phyloP scores from a whole-genome alignment of 2,888 invertebrate genomes.

The Lithophane semibrunnea region DNA sequence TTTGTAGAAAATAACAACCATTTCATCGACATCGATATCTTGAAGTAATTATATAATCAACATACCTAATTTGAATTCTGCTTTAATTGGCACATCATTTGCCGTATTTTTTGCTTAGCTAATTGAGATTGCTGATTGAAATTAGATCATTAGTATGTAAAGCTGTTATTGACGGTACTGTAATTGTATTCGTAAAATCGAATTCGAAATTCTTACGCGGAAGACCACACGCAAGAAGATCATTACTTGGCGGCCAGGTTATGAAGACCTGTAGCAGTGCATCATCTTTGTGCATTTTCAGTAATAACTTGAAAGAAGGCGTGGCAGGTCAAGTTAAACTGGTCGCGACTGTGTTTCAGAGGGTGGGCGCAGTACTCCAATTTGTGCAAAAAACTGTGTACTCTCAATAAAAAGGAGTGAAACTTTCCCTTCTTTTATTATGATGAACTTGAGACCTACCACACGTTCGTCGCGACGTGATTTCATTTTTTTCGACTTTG shows the following conservation, averaged over 20 bases:
- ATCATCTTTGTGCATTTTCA: conserved; percentile 69
- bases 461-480: conserved; percentile 60
- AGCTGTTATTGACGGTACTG: conserved; percentile 71
- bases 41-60: conserved; percentile 75
- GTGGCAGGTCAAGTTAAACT: conserved; percentile 68
- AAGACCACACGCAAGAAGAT: conserved; percentile 83
- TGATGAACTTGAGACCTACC: conserved; percentile 72
- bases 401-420: conserved; percentile 74
- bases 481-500: conserved; percentile 51
- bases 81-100: conserved; percentile 77
- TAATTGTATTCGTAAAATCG: conserved; percentile 75
- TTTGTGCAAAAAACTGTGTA: conserved; percentile 75
- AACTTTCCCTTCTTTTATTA: conserved; percentile 76
- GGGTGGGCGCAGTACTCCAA: conserved; percentile 79
- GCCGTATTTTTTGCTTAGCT: conserved; percentile 72
- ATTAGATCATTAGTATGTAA: conserved; percentile 78
- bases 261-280: conserved; percentile 68
- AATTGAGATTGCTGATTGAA: conserved; percentile 72
- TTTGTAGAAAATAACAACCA: conserved; percentile 72
- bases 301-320: conserved; percentile 67
- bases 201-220: conserved; percentile 74
- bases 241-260: conserved; percentile 76
- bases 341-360: conserved; percentile 75
- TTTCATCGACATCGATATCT: conserved; percentile 76
- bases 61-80: conserved; percentile 75